Base-by-base conservation (phyloP, 2,797 vertebrate species). In the Craterocephalus amniculus region DNA sequence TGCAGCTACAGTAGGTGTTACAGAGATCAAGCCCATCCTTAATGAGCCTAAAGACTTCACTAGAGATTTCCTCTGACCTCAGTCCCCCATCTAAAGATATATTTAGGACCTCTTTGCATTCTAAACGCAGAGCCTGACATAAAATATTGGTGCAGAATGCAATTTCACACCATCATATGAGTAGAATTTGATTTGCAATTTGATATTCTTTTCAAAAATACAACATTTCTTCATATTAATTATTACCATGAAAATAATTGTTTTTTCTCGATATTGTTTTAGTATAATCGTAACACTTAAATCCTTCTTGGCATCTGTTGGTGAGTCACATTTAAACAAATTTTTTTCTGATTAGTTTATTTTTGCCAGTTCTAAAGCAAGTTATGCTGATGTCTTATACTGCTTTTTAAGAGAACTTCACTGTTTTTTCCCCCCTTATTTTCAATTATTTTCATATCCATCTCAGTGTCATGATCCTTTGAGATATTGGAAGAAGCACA, bases 21-120 rank as follows among this genome's bases (percentile, higher is more conserved):
- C 79, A 87, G 79, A 92, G 92, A 94, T 94, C 93, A 93, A 89
- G 78, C 85, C 83, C 57, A 62, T 83, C 80, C 87, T 86, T 93
- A 93, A 94, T 87, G 77, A 91, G 87, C 80, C 91, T 91, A 86
- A 93, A 81, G 87, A 89, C 86, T 88, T 91, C 78, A 72, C 84
- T 65, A 35, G 82, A 91, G 92, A 91, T 92, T 91, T 92, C 72
- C 88, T 91, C 85, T 92, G 90, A 92, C 87, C 88, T 92, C 88
- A 88, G 81, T 84, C 82, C 85, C 71, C 79, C 87, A 84, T 78
- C 79, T 79, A 74, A 79, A 88, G 85, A 86, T 89, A 89, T 84
- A 80, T 92, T 88, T 91, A 91, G 89, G 73, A 57, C 59, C 72
- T 76, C 67, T 74, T 66, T 66, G 31, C 18, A 45, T 9, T 43